A percentile compares a stretch with the other conserved stretches of the same genome.
These are phyloP conservation scores for Beroe ovata DNA, from an alignment of 37 sponge, comb jelly and placozoan genomes.

Conservation along the genomic window DNA sequence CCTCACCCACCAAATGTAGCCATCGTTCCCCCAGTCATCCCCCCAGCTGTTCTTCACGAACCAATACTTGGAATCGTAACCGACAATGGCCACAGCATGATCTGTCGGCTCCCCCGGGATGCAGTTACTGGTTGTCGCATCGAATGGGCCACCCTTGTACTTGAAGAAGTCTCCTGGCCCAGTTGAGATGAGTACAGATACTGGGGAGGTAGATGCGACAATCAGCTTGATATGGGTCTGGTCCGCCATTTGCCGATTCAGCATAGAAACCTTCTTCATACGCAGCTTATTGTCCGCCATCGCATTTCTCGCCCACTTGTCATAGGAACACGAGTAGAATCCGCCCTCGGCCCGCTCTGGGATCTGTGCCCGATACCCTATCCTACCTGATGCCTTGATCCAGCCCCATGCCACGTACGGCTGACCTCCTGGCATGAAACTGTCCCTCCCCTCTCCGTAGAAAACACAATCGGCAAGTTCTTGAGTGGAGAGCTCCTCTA, in stretches of 20 bases:
- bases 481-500: neutral
- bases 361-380: neutral
- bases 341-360: neutral
- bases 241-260: neutral
- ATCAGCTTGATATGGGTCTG: neutral
- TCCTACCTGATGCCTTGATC: neutral
- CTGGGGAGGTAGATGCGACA: neutral
- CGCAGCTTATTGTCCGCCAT: neutral
- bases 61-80: neutral
- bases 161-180: neutral
- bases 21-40: neutral
- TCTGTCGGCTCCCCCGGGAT: neutral
- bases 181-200: neutral
- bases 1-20: neutral
- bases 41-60: neutral
- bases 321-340: neutral
- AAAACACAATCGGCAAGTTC: neutral
- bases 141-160: neutral
- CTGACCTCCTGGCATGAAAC: neutral
- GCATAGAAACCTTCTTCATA: neutral
- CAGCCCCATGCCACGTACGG: neutral
- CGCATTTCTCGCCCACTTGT: neutral
- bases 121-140: neutral
- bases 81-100: neutral
- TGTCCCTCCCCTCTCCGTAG: neutral